Conservation (phyloP, 2,888 invertebrate species). For the Drosophila infuscata region DNA sequence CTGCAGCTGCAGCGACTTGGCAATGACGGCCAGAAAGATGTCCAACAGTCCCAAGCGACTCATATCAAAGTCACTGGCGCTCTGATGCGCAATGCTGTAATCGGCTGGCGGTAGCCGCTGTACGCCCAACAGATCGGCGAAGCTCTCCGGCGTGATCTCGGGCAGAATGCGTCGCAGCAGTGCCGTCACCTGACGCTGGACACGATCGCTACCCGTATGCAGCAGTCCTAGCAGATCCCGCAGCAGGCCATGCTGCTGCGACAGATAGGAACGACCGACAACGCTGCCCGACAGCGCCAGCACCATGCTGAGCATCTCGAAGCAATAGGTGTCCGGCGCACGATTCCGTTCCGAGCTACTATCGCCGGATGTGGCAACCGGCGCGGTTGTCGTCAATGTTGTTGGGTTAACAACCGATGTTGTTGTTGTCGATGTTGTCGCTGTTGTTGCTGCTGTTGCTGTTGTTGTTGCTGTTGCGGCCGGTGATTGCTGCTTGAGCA, state of each 20-base stretch:
- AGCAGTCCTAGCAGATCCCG: constrained; percentile 93
- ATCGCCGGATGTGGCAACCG: constrained; percentile 67
- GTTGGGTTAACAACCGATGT: constrained; percentile 17
- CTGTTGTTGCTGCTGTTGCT: constrained; percentile 28
- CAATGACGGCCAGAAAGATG: constrained; percentile 95
- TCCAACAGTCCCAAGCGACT: constrained; percentile 92
- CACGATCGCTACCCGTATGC: constrained; percentile 97
- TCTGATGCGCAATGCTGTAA: constrained; percentile 89
- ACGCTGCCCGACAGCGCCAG: constrained; percentile 96
- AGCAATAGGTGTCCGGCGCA: constrained; percentile 95
- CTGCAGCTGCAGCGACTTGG: constrained; percentile 95
- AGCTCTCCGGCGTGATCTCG: constrained; percentile 94
- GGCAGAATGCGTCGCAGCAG: constrained; percentile 94
- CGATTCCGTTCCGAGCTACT: constrained; percentile 81
- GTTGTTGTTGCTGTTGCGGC: constrained; percentile 40
- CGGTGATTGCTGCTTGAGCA: constrained; percentile 65
- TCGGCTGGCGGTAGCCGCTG: constrained; percentile 90
- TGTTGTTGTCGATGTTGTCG: neutral
- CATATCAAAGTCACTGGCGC: constrained; percentile 84
- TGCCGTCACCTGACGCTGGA: constrained; percentile 95
- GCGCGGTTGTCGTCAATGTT: neutral
- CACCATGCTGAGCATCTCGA: constrained; percentile 98
- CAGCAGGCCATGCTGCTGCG: constrained; percentile 94
- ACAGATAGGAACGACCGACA: constrained; percentile 95
- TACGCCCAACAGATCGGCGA: constrained; percentile 91